These are phyloP conservation scores for Epinotia demarniana DNA, from an alignment of 2,888 invertebrate genomes.

Conservation along the genomic window DNA sequence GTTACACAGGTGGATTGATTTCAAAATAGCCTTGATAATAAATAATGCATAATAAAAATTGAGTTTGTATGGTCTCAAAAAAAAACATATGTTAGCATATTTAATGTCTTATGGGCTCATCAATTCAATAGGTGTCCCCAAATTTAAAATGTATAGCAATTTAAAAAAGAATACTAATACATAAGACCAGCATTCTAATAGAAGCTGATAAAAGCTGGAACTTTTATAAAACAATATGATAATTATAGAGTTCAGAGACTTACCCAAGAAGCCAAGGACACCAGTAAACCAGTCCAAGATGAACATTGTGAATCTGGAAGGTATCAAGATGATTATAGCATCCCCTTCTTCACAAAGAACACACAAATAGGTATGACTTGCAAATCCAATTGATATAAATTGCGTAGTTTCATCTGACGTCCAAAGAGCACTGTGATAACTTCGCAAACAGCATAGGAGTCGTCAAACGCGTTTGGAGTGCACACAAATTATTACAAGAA, in stretches of 20 bases:
- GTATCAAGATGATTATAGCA: conserved; percentile 50
- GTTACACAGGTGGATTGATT: background rate
- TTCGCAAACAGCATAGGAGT: conserved; percentile 53
- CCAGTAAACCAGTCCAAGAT: conserved; percentile 98
- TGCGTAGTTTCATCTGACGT: conserved; percentile 59
- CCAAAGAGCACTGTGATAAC: conserved; percentile 52
- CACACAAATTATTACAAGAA: conserved; percentile 64
- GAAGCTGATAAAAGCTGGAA: background rate
- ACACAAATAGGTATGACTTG: conserved; percentile 71
- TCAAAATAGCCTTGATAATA: background rate
- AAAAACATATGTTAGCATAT: background rate
- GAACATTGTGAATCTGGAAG: conserved; percentile 89
- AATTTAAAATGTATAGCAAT: background rate
- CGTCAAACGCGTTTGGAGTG: conserved; percentile 55
- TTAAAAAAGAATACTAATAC: background rate
- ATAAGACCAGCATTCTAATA: background rate
- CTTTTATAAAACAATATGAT: background rate
- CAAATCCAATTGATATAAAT: conserved; percentile 65
- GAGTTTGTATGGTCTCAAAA: background rate
- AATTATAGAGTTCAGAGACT: conserved; percentile 66
- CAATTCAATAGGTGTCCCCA: background rate
- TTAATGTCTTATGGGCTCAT: too few species aligned
- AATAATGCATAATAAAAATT: background rate
- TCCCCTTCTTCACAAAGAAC: conserved; percentile 67
- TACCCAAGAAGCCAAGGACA: conserved; percentile 96